phyloP scores from a whole-genome alignment of 2,888 invertebrate genomes.

The Pseudococcus jackbeardsleyi region DNA sequence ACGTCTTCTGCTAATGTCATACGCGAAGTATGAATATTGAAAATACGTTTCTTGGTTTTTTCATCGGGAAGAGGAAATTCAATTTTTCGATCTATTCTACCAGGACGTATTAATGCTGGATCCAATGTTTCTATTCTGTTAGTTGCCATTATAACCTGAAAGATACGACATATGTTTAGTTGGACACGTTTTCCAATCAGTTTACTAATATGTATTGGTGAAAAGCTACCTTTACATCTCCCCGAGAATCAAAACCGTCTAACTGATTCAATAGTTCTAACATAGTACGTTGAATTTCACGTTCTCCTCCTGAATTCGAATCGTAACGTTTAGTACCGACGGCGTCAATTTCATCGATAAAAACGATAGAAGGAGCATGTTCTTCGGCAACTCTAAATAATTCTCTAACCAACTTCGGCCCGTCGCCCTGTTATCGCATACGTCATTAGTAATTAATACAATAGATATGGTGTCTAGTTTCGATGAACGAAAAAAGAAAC shows the following conservation, averaged over 20 bases:
- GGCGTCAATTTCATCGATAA: conserved; percentile 99
- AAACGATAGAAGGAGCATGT: conserved; percentile 99
- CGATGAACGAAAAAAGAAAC: conserved; percentile 66
- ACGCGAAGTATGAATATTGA: conserved; percentile 97
- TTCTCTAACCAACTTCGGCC: conserved; percentile 97
- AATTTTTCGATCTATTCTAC: conserved; percentile 98
- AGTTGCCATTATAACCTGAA: conserved; percentile 94
- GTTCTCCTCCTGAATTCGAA: conserved; percentile 98
- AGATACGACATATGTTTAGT: conserved; percentile 1
- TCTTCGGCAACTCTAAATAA: conserved; percentile 99
- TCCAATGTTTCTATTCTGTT: conserved; percentile 98
- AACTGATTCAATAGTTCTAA: conserved; percentile 97
- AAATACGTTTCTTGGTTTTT: conserved; percentile 96
- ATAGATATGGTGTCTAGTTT: not conserved
- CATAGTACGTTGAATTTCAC: conserved; percentile 99
- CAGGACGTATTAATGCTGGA: conserved; percentile 98
- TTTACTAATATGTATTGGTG: not conserved
- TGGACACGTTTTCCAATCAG: not conserved
- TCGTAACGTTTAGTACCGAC: conserved; percentile 99
- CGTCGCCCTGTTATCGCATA: conserved; percentile 83
- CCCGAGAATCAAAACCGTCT: conserved; percentile 97
- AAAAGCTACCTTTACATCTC: conserved; percentile 88
- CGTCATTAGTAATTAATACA: not conserved
- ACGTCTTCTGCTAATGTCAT: conserved; percentile 99
- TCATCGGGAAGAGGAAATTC: conserved; percentile 99